Percentiles rank a stretch among this genome's conserved stretches.
phyloP scores from a whole-genome alignment of 2,113 vertebrate species.

The Bos javanicus region DNA sequence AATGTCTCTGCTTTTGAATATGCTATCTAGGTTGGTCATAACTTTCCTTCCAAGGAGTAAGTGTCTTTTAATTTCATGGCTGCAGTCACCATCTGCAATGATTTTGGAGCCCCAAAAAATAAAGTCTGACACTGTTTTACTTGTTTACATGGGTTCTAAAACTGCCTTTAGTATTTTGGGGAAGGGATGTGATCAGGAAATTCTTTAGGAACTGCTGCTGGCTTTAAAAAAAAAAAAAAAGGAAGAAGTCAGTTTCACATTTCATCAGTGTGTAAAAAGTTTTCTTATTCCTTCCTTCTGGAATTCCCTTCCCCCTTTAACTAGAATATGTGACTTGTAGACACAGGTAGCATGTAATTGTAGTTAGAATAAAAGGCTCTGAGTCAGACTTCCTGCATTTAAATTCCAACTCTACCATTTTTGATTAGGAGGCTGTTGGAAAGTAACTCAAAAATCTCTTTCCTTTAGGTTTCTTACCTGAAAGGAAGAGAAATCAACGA shows the following conservation, averaged over 20 bases:
- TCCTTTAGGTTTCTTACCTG: not conserved
- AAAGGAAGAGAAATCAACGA: not conserved
- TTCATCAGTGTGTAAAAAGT: not conserved
- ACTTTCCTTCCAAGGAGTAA: too few species aligned
- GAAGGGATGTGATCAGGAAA: not conserved
- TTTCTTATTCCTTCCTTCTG: not conserved
- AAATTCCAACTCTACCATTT: not conserved
- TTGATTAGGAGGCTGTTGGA: not conserved
- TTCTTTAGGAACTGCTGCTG: not conserved
- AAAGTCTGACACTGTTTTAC: not conserved
- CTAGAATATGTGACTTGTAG: not conserved
- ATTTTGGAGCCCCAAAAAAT: too few species aligned
- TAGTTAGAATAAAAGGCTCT: not conserved
- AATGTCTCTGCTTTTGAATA: too few species aligned
- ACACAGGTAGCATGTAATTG: not conserved
- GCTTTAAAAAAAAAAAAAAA: not conserved
- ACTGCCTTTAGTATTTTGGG: accelerated
- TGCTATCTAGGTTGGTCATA: too few species aligned
- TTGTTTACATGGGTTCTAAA: not conserved
- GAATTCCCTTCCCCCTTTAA: not conserved
- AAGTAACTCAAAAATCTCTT: not conserved
- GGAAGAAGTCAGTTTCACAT: not conserved
- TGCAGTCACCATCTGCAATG: too few species aligned
- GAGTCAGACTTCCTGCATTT: not conserved
- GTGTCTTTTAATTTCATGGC: too few species aligned